A percentile compares a stretch with the other conserved stretches of the same genome.
Evolutionary conservation across 2,888 invertebrate species (phyloP).

Genomic region (Nebria brevicollis): DNA sequence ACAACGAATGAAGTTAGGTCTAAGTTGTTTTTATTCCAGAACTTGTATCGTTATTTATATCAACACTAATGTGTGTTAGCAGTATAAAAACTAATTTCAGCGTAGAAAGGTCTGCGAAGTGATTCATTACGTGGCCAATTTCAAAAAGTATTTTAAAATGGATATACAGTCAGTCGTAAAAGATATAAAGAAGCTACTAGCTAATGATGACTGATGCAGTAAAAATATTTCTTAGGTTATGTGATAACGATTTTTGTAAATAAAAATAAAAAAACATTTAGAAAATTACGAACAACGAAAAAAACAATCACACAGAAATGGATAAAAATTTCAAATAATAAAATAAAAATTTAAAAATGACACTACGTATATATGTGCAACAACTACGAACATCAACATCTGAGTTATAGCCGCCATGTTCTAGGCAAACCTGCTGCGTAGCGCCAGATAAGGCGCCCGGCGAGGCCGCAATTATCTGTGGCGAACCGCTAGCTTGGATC

Average conservation of each 20-base stretch:
- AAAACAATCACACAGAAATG: conserved; percentile 41
- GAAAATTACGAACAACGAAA: conserved; percentile 45
- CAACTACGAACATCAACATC: conserved; percentile 77
- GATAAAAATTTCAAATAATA: conserved; percentile 36
- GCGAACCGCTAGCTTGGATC: conserved; percentile 66
- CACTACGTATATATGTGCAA: conserved; percentile 35
- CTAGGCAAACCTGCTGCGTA: conserved; percentile 81
- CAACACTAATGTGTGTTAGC: too few relatives aligned
- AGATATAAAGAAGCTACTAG: neutral
- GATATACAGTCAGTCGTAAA: neutral
- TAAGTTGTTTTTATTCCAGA: neutral
- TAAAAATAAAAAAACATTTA: neutral
- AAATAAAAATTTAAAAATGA: conserved; percentile 21
- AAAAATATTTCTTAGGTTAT: neutral
- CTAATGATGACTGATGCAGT: neutral
- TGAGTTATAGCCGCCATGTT: conserved; percentile 74
- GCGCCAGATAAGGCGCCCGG: conserved; percentile 63
- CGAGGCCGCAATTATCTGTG: conserved; percentile 65
- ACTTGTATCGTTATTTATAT: too few relatives aligned
- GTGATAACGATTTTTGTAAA: neutral
- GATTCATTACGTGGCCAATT: too few relatives aligned
- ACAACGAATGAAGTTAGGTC: neutral
- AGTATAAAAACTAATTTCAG: too few relatives aligned
- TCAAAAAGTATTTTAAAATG: neutral
- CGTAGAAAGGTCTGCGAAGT: too few relatives aligned